phyloP scores from a whole-genome alignment of 2,888 invertebrate genomes.

The Catocala sponsa region DNA sequence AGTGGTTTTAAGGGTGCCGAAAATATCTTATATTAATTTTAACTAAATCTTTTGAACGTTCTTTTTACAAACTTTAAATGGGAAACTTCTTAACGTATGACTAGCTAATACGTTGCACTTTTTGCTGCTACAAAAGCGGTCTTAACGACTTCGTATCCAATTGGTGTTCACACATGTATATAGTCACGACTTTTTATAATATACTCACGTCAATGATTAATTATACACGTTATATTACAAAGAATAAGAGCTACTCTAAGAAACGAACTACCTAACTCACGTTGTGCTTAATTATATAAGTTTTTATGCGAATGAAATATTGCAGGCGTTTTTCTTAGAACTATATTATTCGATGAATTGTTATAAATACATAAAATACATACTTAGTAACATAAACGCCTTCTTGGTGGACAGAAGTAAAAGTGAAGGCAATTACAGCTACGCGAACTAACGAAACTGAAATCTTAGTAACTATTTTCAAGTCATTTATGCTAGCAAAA shows the following conservation, averaged over 20 bases:
- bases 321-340: constrained; percentile 15
- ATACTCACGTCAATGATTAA: constrained; percentile 29
- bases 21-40: no score
- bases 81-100: no score
- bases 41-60: no score
- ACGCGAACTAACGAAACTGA: no score
- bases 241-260: constrained; percentile 28
- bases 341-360: background rate
- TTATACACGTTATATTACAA: constrained; percentile 29
- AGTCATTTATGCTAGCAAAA: no score
- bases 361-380: no score
- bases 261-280: constrained; percentile 19
- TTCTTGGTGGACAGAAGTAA: no score
- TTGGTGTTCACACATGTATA: constrained; percentile 6
- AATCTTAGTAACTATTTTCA: no score
- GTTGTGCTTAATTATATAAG: constrained; percentile 23
- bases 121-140: constrained; percentile 2
- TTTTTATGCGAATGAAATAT: constrained; percentile 37
- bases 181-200: constrained; percentile 37
- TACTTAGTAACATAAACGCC: no score
- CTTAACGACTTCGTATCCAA: constrained; percentile 3
- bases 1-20: no score
- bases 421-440: no score
- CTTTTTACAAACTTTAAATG: no score
- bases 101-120: background rate